Percentiles rank a stretch among this genome's conserved stretches.
phyloP scores from a whole-genome alignment of 2,113 vertebrate genomes.

The Chloropsis cyanopogon region DNA sequence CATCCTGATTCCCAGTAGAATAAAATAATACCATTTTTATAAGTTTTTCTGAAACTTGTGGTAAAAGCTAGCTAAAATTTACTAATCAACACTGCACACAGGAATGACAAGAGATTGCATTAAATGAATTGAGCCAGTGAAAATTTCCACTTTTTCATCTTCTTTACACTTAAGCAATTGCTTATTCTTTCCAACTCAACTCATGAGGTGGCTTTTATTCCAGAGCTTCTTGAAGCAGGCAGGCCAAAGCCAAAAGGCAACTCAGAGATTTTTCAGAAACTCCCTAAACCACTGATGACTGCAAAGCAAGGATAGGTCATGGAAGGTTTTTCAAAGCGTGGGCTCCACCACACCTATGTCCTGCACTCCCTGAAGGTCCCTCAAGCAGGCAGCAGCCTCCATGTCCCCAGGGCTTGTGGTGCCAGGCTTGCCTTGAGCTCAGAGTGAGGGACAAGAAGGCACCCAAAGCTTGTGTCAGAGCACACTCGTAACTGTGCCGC shows the following conservation, averaged over 20 bases:
- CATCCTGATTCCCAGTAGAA: neutral
- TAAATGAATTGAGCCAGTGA: neutral
- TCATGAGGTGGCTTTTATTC: neutral
- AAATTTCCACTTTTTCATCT: neutral
- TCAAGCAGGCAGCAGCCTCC: neutral
- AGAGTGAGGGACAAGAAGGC: rapidly evolving
- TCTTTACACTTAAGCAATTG: neutral
- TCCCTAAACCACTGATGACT: neutral
- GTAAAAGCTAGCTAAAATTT: neutral
- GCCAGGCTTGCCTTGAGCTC: neutral
- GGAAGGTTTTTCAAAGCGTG: neutral
- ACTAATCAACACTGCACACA: neutral
- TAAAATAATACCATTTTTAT: neutral
- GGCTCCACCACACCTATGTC: no score
- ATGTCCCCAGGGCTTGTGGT: rapidly evolving
- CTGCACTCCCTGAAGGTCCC: neutral
- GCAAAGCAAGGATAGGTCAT: neutral
- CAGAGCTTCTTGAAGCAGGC: neutral
- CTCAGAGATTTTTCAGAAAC: rapidly evolving
- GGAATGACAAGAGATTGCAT: neutral
- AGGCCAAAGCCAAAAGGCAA: neutral
- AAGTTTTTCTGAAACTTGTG: neutral
- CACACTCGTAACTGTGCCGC: rapidly evolving
- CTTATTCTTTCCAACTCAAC: neutral
- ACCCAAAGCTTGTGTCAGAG: rapidly evolving